Conservation (phyloP, 2,113 vertebrate genomes). For the Crotalus tigris region DNA sequence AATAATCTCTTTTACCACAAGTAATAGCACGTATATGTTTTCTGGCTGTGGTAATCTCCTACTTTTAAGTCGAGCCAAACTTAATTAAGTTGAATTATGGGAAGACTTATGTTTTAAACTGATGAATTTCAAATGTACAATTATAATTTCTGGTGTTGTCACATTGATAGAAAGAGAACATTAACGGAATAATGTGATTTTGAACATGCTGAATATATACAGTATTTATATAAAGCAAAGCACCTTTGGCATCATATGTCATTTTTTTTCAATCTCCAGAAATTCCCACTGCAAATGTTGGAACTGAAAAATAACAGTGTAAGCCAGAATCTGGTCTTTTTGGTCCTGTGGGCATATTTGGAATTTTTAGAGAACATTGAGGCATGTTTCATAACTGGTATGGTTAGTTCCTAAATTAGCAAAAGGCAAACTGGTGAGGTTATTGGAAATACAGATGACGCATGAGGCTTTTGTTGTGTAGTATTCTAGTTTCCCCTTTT, state of each 20-base stretch:
- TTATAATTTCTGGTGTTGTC: background rate
- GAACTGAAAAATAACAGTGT: background rate
- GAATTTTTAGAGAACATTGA: background rate
- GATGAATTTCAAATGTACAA: background rate
- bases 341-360: background rate
- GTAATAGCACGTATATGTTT: background rate
- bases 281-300: background rate
- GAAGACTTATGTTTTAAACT: background rate
- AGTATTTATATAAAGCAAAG: background rate
- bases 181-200: background rate
- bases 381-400: background rate
- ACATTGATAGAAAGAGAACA: background rate
- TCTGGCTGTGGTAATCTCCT: background rate
- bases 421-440: background rate
- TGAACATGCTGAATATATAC: background rate
- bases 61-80: constrained; percentile 18
- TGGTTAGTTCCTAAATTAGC: background rate
- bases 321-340: background rate
- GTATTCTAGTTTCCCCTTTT: background rate
- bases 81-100: background rate
- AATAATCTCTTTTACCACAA: constrained; percentile 2
- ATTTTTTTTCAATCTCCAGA: background rate
- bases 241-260: background rate
- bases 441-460: background rate
- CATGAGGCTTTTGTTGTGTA: background rate